Evolutionary conservation across 2,888 invertebrate genomes (phyloP).

Genomic region (Aethes cnicana): DNA sequence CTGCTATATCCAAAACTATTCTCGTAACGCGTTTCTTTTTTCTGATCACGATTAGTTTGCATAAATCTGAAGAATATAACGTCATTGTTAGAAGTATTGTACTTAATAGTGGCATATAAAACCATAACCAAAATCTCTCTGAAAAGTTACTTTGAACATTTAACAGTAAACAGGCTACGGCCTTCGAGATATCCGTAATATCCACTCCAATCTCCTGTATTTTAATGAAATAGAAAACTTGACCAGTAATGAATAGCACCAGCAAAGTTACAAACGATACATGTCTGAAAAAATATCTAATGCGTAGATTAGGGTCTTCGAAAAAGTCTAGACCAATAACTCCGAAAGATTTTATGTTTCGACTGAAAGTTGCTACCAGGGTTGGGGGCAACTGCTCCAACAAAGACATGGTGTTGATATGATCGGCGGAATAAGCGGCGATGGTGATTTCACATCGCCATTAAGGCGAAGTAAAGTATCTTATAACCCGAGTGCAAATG

Average conservation of each 20-base stretch:
- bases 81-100: too few species aligned
- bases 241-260: constrained; percentile 30
- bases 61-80: constrained; percentile 34
- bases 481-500: too few species aligned
- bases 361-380: constrained; percentile 32
- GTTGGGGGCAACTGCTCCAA: constrained; percentile 12
- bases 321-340: constrained; percentile 39
- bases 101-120: not conserved
- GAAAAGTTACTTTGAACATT: constrained; percentile 35
- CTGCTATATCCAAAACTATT: constrained; percentile 36
- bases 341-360: constrained; percentile 33
- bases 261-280: constrained; percentile 17
- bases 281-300: constrained; percentile 26
- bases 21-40: constrained; percentile 34
- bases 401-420: too few species aligned
- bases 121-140: not conserved
- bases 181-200: constrained; percentile 37
- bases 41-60: constrained; percentile 35
- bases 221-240: constrained; percentile 33
- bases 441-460: too few species aligned
- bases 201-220: constrained; percentile 33
- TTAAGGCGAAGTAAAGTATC: too few species aligned
- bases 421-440: too few species aligned
- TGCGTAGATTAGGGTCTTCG: constrained; percentile 22
- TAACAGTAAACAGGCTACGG: constrained; percentile 35